Evolutionary conservation across 2,888 invertebrate species (phyloP), one percentile per base, ranked within the genome.

Genomic region (Junonia oenone): DNA sequence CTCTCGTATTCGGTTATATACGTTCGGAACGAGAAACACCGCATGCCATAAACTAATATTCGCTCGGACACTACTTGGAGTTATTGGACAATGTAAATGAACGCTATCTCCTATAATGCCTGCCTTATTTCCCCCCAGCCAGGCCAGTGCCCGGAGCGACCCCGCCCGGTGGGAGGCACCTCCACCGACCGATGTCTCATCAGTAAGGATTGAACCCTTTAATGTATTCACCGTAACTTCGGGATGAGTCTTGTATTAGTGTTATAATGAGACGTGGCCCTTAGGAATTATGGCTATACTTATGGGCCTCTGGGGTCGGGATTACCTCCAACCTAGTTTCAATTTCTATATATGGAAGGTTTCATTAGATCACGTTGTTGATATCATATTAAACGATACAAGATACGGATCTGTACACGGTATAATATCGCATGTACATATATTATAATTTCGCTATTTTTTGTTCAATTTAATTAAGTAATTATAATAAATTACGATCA

Each of bases 11-110:
- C 52, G 58, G 51, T 54, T 58, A 56, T 62, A 55, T 64, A 60
- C 55, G 59, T 60, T 57, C 69, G 69, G 68, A 68, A 69, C 52
- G 63, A 63, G 68, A 61, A 71, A 69, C 69, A 73, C 73, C 75
- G 78, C 79, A 79, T 78, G 75, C 78, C 80, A 81, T 88, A 89
- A 88, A 89, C 88, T 88, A 87, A 90, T 89, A 89, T 85, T 85
- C 84, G 83, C 77, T 82, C 80, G 89, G 88, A 85, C 90, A 89
- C 87, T 87, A 89, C 89, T 90, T 87, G 85, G 84, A 90, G 89
- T 89, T 90, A 90, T 90, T 89, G 90, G 87, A 90, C 90, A 91
- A 90, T 90, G 90, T 91, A 91, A 91, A 90, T 90, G 90, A 90
- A 90, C 89, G 85, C 85, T 90, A 87, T 86, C 85, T 87, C 82